Percentiles rank a stretch among this genome's conserved stretches.
Conservation (phyloP, 2,797 vertebrate species). For the Leptodactylus fallax region DNA sequence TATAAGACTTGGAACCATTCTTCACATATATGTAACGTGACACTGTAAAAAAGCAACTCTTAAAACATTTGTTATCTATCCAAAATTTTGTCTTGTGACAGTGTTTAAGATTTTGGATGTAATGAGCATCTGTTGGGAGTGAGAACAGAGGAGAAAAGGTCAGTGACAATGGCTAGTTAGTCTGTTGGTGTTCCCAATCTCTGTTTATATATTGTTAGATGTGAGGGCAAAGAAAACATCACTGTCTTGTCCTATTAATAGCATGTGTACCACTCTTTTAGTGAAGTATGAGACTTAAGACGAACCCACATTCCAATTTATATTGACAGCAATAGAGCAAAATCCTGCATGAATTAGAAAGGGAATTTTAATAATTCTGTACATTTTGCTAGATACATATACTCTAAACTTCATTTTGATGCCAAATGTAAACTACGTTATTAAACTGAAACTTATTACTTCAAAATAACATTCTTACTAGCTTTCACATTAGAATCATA, state of each 20-base stretch:
- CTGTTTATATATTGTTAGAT: constrained; percentile 49
- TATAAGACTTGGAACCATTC: background rate
- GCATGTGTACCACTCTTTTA: constrained; percentile 14
- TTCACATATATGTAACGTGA: too few relatives aligned
- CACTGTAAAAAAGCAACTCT: background rate
- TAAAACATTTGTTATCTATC: constrained; percentile 63
- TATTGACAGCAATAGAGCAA: background rate
- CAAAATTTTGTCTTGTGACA: constrained; percentile 65
- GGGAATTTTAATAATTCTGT: too few relatives aligned
- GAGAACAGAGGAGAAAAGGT: constrained; percentile 52
- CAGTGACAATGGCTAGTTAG: constrained; percentile 44
- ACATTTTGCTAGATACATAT: too few relatives aligned
- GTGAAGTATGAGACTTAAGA: background rate
- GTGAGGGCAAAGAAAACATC: constrained; percentile 32
- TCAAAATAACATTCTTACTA: too few relatives aligned
- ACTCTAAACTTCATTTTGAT: too few relatives aligned
- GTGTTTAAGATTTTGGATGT: background rate
- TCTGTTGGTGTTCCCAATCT: constrained; percentile 48
- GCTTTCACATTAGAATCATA: too few relatives aligned
- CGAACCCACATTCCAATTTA: background rate
- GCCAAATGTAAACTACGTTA: too few relatives aligned
- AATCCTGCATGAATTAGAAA: too few relatives aligned
- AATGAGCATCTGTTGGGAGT: constrained; percentile 64
- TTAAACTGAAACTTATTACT: too few relatives aligned
- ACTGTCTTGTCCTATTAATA: constrained; percentile 25